Base-by-base conservation (phyloP, 2,888 invertebrate species). In the Drosophila cognata region DNA sequence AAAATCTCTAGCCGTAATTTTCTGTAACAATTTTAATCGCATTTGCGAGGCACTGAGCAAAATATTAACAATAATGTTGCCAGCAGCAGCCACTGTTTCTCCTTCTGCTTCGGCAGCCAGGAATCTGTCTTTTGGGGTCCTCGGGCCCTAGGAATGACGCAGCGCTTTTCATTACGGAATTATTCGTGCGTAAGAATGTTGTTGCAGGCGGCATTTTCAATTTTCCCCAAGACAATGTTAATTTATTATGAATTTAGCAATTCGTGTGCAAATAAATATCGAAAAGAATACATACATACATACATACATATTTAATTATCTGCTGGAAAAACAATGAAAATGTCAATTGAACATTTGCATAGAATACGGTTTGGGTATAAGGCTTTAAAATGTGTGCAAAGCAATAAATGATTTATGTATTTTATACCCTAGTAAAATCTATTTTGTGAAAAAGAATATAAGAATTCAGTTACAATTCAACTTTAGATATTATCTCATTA, bases 11-110 rank as follows among this genome's bases (percentile, higher is more conserved):
- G 52, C 65, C 79, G 74, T 90, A 90, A 88, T 88, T 90, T 88
- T 77, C 85, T 80, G 65, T 80, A 90, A 90, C 91, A 88, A 89
- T 88, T 88, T 88, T 88, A 88, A 88, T 90, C 91, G 89, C 89
- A 88, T 88, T 89, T 90, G 79, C 70, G 72, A 64, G 56, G 62
- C 68, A 71, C 70, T 67, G 77, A 68, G 67, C 55, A 78, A 77
- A 85, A 80, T 89, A 82, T 82, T 87, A 85, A 84, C 85, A 89
- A 89, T 89, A 85, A 76, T 84, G 80, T 87, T 70, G 76, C 72
- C 52, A 41, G 18, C 61, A 50, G 35, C 35, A 35, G 18, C 29
- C 18, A 29, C 2, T 28, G 25, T 38, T 25, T 13, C n/a, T 21
- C 21, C 33, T 33, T 11, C 33, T 53, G 25, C 29, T 33, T 28